phyloP scores from a whole-genome alignment of 2,113 vertebrate genomes.

The Sarotherodon lohbergeri region DNA sequence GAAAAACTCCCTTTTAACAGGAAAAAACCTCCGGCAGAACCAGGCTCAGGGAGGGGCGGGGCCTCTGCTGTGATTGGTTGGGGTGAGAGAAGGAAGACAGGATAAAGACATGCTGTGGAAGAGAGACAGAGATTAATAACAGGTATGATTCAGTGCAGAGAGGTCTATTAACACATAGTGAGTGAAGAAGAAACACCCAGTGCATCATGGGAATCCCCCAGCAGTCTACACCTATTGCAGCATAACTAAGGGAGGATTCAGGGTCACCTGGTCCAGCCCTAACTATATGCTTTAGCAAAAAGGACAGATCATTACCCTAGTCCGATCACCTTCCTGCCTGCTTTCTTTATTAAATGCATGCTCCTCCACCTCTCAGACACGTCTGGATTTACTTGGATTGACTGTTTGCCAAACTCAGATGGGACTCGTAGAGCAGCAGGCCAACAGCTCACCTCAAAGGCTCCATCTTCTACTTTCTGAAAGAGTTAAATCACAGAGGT shows the following conservation, averaged over 20 bases:
- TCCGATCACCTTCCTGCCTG: not conserved
- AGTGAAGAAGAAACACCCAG: accelerated
- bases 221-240: accelerated
- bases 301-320: not conserved
- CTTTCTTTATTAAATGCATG: not conserved
- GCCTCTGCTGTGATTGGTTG: not conserved
- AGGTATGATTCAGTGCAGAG: accelerated
- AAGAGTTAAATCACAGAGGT: not conserved
- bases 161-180: accelerated
- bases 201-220: not conserved
- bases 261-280: not conserved
- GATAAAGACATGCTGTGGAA: not conserved
- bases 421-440: not conserved
- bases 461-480: not conserved
- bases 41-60: not conserved
- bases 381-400: not conserved
- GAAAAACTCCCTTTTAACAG: not conserved
- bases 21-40: not conserved
- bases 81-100: not conserved
- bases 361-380: not conserved
- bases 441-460: not conserved
- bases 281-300: not conserved
- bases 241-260: not conserved
- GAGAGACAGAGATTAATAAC: not conserved
- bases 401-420: not conserved